phyloP scores from a whole-genome alignment of 2,888 invertebrate genomes.

The Dioctria rufipes region DNA sequence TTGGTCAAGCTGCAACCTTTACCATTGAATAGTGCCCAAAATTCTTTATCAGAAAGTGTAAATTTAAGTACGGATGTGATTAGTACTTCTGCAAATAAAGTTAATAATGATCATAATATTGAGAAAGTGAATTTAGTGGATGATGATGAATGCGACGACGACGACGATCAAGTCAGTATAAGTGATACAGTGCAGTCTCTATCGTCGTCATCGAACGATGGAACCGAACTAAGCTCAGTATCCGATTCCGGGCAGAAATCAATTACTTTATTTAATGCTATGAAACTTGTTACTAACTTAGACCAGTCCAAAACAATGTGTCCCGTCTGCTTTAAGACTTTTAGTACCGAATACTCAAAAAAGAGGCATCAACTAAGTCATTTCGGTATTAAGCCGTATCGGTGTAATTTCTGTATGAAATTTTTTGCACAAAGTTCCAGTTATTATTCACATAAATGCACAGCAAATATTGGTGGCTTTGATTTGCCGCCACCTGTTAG shows the following conservation, averaged over 20 bases:
- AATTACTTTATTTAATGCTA: too few relatives aligned
- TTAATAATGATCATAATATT: background rate
- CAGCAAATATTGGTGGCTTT: background rate
- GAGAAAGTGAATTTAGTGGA: background rate
- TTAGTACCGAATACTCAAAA: background rate
- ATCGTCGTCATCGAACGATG: background rate
- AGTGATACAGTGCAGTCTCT: conserved; percentile 5
- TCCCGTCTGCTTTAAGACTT: background rate
- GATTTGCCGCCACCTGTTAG: background rate
- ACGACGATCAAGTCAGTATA: background rate
- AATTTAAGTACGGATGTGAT: background rate
- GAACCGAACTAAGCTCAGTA: background rate
- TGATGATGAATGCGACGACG: background rate
- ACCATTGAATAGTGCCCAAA: background rate
- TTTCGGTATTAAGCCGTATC: conserved; percentile 35
- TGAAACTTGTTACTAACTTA: background rate
- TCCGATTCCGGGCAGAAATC: too few relatives aligned
- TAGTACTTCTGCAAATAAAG: background rate
- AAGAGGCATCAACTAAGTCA: conserved; percentile 10
- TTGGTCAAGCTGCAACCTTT: too few relatives aligned
- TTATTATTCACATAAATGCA: conserved; percentile 11
- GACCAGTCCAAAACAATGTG: background rate
- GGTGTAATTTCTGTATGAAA: conserved; percentile 2
- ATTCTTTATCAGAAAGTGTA: too few relatives aligned
- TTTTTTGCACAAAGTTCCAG: conserved; percentile 19